These are phyloP conservation scores for Nothocercus julius DNA, from an alignment of 2,113 vertebrate species.

Conservation along the genomic window DNA sequence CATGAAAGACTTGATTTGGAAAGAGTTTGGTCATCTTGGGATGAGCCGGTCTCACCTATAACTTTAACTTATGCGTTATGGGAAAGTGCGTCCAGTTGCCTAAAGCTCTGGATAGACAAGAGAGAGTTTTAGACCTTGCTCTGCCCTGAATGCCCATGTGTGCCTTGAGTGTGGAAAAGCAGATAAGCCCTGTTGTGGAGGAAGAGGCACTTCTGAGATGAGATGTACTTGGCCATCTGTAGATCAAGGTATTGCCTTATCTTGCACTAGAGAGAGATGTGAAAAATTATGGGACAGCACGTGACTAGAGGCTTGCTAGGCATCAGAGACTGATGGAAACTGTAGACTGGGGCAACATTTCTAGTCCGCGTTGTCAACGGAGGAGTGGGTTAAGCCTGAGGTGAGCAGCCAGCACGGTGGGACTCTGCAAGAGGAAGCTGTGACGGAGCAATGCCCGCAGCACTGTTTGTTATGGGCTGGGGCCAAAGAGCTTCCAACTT, in stretches of 20 bases:
- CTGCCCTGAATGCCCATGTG: not conserved
- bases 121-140: not conserved
- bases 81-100: not conserved
- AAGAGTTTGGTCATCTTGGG: not conserved
- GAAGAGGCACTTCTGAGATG: not conserved
- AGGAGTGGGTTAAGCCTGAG: not conserved
- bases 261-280: not conserved
- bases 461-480: not conserved
- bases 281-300: not conserved
- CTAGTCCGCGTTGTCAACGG: not conserved
- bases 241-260: not conserved
- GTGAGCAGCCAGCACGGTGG: not conserved
- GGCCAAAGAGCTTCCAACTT: slow-evolving; percentile 2
- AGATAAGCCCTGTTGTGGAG: not conserved
- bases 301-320: not conserved
- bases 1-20: not conserved
- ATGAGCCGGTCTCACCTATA: accelerated
- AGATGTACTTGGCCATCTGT: not conserved
- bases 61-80: no score
- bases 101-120: not conserved
- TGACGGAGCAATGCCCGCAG: not conserved
- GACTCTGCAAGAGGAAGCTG: not conserved
- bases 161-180: not conserved
- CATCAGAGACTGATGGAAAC: not conserved
- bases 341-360: not conserved